Evolutionary conservation across 2,113 vertebrate genomes (phyloP), one percentile per base, ranked within the genome.

Genomic region (Butastur rufipennis): DNA sequence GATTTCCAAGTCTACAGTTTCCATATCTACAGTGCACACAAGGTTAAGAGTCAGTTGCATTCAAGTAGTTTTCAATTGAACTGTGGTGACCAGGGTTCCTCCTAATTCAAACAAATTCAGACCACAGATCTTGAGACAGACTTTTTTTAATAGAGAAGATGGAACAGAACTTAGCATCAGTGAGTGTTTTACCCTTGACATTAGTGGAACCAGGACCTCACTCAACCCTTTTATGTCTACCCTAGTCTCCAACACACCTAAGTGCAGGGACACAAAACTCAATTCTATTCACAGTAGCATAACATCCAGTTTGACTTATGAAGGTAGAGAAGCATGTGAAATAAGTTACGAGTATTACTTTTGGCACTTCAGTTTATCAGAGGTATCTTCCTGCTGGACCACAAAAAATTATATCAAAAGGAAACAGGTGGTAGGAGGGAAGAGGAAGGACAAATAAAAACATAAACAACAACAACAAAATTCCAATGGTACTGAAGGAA

Each of bases 381-480:
- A 79, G 12, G 4, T 65, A 78, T 90, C 88, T 92, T 90, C 82
- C 95, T 91, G 75, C 43, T 61, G 43, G 61, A 75, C 36, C 25
- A 71, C 32, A 74, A 62, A 65, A 91, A 81, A 36, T 40, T 52
- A 2, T 95, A 96, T 96, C 68, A 0, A 92, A 88, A 95, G 97
- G 97, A 97, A 97, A 94, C 95, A 97, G 77, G 83, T 67, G 81
- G 83, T 62, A 74, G 48, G 61, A 91, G 16, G 92, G 90, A 96
- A 97, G 50, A 94, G 91, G 93, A 93, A 96, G 61, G 47, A 86
- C 92, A 96, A 93, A 94, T 40, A 81, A 81, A 92, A 95, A 95
- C 56, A 94, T 70, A 73, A 93, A 94, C 73, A 83, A 56, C 75
- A 79, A 36, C 36, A 36, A 36, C 36, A 36, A 78, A 93, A 95